A percentile compares a stretch with the other conserved stretches of the same genome.
These are phyloP conservation scores for Trachelus troglodyta DNA, from an alignment of 2,888 invertebrate genomes.

Conservation along the genomic window DNA sequence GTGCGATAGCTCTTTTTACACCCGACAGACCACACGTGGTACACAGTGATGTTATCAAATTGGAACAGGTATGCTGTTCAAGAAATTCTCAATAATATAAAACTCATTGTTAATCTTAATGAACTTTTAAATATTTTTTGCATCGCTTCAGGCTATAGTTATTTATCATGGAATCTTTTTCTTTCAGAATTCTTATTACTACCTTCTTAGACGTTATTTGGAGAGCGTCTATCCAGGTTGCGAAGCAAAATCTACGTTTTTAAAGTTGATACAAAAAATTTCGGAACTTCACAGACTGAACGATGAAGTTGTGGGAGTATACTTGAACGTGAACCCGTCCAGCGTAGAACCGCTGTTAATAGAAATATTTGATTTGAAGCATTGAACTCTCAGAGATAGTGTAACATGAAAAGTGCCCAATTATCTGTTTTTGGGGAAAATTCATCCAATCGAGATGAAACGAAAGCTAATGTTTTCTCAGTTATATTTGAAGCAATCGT, in stretches of 20 bases:
- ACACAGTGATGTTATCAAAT: constrained; percentile 85
- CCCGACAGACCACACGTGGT: constrained; percentile 84
- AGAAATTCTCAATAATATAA: background rate
- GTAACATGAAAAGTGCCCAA: background rate
- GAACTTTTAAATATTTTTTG: background rate
- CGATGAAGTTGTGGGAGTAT: constrained; percentile 91
- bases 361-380: constrained; percentile 95
- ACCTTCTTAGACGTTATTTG: constrained; percentile 84
- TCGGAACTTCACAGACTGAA: constrained; percentile 89
- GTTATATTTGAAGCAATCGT: background rate
- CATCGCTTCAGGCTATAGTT: background rate
- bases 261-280: constrained; percentile 90
- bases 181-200: constrained; percentile 88
- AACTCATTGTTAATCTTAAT: background rate
- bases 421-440: background rate
- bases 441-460: background rate
- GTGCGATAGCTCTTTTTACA: constrained; percentile 91
- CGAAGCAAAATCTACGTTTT: constrained; percentile 88
- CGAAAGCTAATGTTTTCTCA: background rate
- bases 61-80: constrained; percentile 77
- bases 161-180: constrained; percentile 20
- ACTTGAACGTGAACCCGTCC: constrained; percentile 91
- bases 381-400: constrained; percentile 30
- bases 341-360: constrained; percentile 92
- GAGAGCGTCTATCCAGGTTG: constrained; percentile 87